Percentiles rank a stretch among this genome's conserved stretches.
Conservation (phyloP, 2,888 invertebrate species). For the Perizoma affinitatum region DNA sequence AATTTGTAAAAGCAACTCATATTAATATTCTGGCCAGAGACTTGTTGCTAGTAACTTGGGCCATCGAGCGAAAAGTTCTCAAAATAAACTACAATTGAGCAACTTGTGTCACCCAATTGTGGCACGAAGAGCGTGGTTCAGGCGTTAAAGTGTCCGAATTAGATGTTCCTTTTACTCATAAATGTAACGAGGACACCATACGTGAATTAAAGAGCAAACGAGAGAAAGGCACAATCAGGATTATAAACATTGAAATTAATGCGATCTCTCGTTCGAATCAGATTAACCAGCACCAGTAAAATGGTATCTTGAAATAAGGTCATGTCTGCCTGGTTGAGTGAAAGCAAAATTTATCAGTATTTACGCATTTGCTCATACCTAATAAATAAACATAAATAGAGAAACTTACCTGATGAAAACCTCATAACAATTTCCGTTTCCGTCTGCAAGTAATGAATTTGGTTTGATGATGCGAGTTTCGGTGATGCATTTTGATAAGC, state of each 20-base stretch:
- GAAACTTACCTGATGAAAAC: conserved; percentile 32
- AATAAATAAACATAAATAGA: conserved; percentile 28
- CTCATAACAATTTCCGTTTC: conserved; percentile 42
- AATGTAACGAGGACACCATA: conserved; percentile 32
- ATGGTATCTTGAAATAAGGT: conserved; percentile 45
- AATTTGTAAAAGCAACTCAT: conserved; percentile 37
- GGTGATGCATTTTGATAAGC: conserved; percentile 22
- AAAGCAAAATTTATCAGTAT: conserved; percentile 46
- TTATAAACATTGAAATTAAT: conserved; percentile 45
- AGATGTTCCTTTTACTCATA: conserved; percentile 39
- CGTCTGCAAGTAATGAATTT: conserved; percentile 26
- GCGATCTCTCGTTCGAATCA: conserved; percentile 33
- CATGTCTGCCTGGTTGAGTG: conserved; percentile 47
- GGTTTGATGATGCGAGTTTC: conserved; percentile 15
- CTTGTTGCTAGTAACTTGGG: conserved; percentile 45
- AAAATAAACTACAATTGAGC: conserved; percentile 67
- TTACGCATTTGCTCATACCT: conserved; percentile 29
- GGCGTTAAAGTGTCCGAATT: conserved; percentile 54
- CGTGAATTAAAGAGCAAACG: conserved; percentile 26
- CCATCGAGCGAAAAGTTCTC: conserved; percentile 49
- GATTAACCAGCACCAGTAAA: conserved; percentile 26
- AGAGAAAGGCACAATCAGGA: conserved; percentile 37
- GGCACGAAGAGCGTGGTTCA: conserved; percentile 40
- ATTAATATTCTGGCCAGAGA: conserved; percentile 31
- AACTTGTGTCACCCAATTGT: conserved; percentile 65